Base-by-base conservation (phyloP, 2,113 vertebrate species). In the Dipodomys merriami region DNA sequence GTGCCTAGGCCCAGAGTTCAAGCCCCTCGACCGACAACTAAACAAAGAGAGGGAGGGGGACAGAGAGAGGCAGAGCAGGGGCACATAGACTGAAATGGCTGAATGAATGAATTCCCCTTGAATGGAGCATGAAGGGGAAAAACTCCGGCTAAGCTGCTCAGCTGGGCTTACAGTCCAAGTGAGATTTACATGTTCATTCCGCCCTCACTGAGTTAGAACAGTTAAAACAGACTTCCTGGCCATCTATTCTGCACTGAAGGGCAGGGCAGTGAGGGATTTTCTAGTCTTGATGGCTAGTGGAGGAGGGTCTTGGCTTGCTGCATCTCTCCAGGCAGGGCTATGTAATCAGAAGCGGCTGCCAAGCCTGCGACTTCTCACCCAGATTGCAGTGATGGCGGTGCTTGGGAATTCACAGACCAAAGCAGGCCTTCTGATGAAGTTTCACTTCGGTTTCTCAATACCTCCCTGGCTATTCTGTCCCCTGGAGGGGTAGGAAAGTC, bases 381-480 rank as follows among this genome's bases (percentile, higher is more conserved):
- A 3, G 29, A 57, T 65, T 81, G 84, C 35, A 76, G 72, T 60
- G 39, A 13, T 49, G 64, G 30, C 69, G 67, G 69, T 44, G 73
- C 18, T 9, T 15, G 25, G n/a, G 30, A 83, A 65, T 23, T 89
- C 44, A 39, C 71, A 57, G 12, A 57, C 53, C 53, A 57, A 57
- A 57, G 53, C 49, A 80, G 49, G 27, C 44, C 74, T 9, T 23
- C 25, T 53, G 64, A 53, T 29, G 8, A 81, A 73, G 33, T 93
- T 95, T 94, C 88, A 11, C 81, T 97, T 95, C 68, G 39, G 35
- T 77, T 94, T 95, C 91, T 95, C 68, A 46, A 46, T 68, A 80
- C 19, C 72, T 77, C 69, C 68, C 7, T 5, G 30, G 39, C 9
- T 49, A 2, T 65, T 72, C 73, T 65, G 64, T 83, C 29, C 77